Conservation (phyloP, 2,888 invertebrate species). For the Ctena decussata region DNA sequence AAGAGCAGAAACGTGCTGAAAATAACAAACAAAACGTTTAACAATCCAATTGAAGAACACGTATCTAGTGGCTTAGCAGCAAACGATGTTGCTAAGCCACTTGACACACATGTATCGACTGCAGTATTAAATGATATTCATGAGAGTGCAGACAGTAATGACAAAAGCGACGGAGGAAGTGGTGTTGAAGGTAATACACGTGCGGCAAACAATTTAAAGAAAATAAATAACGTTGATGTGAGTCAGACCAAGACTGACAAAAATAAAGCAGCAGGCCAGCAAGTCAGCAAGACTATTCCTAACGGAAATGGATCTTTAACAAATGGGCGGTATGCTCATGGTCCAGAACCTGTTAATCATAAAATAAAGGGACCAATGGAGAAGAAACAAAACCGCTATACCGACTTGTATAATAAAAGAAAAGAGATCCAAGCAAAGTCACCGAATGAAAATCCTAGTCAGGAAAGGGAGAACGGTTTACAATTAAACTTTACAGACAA, state of each 20-base stretch:
- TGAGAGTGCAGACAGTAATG: no score
- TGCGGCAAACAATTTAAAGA: not conserved
- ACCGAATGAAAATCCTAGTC: not conserved
- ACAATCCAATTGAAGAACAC: no score
- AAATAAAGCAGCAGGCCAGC: not conserved
- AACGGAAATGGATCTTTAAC: not conserved
- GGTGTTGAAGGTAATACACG: no score
- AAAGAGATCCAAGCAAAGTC: not conserved
- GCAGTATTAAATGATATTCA: no score
- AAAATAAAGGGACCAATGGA: not conserved
- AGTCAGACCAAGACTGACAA: not conserved
- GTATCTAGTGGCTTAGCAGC: no score
- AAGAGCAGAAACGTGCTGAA: no score
- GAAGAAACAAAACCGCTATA: not conserved
- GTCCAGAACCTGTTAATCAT: slow-evolving; percentile 13
- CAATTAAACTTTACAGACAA: not conserved
- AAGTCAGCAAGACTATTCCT: not conserved
- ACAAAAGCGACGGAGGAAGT: no score
- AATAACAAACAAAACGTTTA: no score
- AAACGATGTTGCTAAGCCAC: no score
- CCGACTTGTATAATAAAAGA: not conserved
- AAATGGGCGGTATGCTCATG: slow-evolving; percentile 11
- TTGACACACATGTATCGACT: no score
- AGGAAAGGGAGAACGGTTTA: not conserved
- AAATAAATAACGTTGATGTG: not conserved